Evolutionary conservation across 2,797 vertebrate species (phyloP).

Genomic region (Anabacerthia variegaticeps): DNA sequence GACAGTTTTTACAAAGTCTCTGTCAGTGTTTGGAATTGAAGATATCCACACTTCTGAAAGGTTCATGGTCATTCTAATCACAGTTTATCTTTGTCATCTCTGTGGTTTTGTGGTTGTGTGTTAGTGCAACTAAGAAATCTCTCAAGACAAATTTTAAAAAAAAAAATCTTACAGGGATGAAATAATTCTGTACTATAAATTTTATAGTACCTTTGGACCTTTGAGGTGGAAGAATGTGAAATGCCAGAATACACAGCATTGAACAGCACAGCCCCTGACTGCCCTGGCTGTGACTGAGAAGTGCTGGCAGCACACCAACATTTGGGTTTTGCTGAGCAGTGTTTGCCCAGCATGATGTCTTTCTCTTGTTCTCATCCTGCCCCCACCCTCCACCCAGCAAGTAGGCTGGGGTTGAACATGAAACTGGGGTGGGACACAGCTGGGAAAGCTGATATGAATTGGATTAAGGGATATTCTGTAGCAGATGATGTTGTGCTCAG

Average conservation of each 20-base stretch:
- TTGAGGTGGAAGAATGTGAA: background rate
- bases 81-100: background rate
- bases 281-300: background rate
- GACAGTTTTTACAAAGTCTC: background rate
- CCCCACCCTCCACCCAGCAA: background rate
- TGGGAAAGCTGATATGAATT: background rate
- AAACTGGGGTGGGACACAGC: background rate
- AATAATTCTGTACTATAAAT: background rate
- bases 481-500: background rate
- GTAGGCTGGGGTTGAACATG: background rate
- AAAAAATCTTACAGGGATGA: background rate
- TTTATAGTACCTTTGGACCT: background rate
- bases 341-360: background rate
- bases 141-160: background rate
- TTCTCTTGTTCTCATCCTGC: background rate
- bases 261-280: rapidly evolving
- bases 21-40: background rate
- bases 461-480: background rate
- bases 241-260: rapidly evolving
- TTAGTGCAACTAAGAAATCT: background rate
- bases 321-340: background rate
- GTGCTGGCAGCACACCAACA: rapidly evolving
- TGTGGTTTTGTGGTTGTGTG: background rate
- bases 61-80: background rate
- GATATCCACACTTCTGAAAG: background rate